phyloP scores from a whole-genome alignment of 92 coral and sea anemone species.

The Epizoanthus scotinus region DNA sequence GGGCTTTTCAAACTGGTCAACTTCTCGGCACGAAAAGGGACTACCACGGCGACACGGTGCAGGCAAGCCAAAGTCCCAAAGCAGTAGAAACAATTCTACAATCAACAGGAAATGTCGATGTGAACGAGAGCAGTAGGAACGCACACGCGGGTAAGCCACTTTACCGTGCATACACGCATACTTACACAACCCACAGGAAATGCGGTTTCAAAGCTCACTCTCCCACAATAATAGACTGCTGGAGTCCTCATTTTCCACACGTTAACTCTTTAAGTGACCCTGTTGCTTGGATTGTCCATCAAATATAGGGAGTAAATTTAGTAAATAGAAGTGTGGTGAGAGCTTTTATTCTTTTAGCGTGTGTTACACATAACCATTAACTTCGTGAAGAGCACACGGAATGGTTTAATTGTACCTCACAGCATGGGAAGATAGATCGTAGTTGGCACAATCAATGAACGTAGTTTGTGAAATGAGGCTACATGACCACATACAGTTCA shows the following conservation, averaged over 20 bases:
- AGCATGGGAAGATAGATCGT: conserved; percentile 39
- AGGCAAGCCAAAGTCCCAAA: background rate
- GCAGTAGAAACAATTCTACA: background rate
- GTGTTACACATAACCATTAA: conserved; percentile 30
- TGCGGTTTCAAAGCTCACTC: conserved; percentile 16
- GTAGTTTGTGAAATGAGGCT: conserved; percentile 23
- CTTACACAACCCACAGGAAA: conserved; percentile 17
- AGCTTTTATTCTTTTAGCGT: conserved; percentile 21
- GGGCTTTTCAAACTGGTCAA: conserved; percentile 7
- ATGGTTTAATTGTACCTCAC: conserved; percentile 41
- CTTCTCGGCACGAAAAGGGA: conserved; percentile 23
- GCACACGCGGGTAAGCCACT: conserved; percentile 27
- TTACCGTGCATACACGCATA: background rate
- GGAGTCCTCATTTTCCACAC: conserved; percentile 35
- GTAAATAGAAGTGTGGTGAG: conserved; percentile 20
- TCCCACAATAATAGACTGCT: conserved; percentile 12
- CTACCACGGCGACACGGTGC: conserved; percentile 20
- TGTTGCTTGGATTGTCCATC: conserved; percentile 9
- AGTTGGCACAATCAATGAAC: conserved; percentile 26
- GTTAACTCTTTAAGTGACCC: conserved; percentile 9
- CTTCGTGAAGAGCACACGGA: conserved; percentile 39
- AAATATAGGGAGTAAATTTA: conserved; percentile 24
- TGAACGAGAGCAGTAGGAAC: background rate
- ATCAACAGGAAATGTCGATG: conserved; percentile 4
- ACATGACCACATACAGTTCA: conserved; percentile 44